Conservation (phyloP, 2,113 vertebrate genomes). For the human region GRCh38 chr17:53167001-53167500, state of each 20-base stretch:
- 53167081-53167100: neutral
- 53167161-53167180: neutral
- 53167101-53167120: neutral
- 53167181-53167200: neutral
- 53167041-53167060: constrained; percentile 13
- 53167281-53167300: neutral
- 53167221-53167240: neutral
- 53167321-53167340: neutral
- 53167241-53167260: neutral
- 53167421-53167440: constrained; percentile 73
- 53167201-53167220: neutral
- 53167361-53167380: constrained; percentile 20
- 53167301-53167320: constrained; percentile 8
- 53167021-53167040: neutral
- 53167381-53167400: constrained; percentile 63
- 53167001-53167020: constrained; percentile 26
- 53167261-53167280: neutral
- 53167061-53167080: neutral
- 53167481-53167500: constrained; percentile 54
- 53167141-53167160: neutral
- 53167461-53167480: constrained; percentile 52
- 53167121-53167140: neutral
- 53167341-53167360: constrained; percentile 47
- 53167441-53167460: neutral
- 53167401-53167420: constrained; percentile 63